These are phyloP conservation scores for Drosophila rhopaloa DNA, from an alignment of 1,140 invertebrate species.

Conservation along the genomic window DNA sequence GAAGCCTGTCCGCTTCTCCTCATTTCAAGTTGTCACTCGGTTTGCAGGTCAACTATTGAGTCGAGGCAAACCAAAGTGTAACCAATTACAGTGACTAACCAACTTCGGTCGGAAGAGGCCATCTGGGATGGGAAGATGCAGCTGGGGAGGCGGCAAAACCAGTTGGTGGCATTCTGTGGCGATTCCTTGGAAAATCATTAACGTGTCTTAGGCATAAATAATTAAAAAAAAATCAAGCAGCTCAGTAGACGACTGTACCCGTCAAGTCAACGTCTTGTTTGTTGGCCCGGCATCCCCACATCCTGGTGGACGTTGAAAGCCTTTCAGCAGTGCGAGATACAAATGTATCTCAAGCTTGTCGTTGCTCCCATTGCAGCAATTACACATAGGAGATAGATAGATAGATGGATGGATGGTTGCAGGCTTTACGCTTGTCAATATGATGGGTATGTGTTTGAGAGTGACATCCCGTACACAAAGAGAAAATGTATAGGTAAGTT, in stretches of 20 bases:
- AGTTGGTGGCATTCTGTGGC: slow-evolving; percentile 49
- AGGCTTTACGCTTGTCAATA: slow-evolving; percentile 73
- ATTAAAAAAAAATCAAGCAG: slow-evolving; percentile 72
- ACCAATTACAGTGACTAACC: slow-evolving; percentile 43
- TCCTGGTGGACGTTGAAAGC: slow-evolving; percentile 56
- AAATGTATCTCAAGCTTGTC: slow-evolving; percentile 33
- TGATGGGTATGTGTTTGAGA: slow-evolving; percentile 47
- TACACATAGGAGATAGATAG: slow-evolving; percentile 49
- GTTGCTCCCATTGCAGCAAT: slow-evolving; percentile 59
- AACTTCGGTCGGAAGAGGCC: slow-evolving; percentile 22
- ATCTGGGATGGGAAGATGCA: slow-evolving; percentile 12
- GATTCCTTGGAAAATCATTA: slow-evolving; percentile 77
- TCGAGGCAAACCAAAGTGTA: slow-evolving; percentile 38
- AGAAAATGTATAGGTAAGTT: background rate
- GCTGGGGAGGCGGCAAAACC: slow-evolving; percentile 30
- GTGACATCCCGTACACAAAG: slow-evolving; percentile 36
- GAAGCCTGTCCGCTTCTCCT: slow-evolving; percentile 19
- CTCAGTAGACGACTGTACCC: slow-evolving; percentile 44
- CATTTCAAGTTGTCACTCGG: slow-evolving; percentile 38
- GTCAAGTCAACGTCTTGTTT: slow-evolving; percentile 37
- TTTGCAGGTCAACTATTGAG: slow-evolving; percentile 39
- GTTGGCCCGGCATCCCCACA: slow-evolving; percentile 65
- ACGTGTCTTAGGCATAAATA: slow-evolving; percentile 82
- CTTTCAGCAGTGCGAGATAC: slow-evolving; percentile 38
- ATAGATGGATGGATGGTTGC: slow-evolving; percentile 27